Percentiles rank a stretch among this genome's conserved stretches.
Conservation (phyloP, 2,888 invertebrate species). For the Drosophila mettleri region DNA sequence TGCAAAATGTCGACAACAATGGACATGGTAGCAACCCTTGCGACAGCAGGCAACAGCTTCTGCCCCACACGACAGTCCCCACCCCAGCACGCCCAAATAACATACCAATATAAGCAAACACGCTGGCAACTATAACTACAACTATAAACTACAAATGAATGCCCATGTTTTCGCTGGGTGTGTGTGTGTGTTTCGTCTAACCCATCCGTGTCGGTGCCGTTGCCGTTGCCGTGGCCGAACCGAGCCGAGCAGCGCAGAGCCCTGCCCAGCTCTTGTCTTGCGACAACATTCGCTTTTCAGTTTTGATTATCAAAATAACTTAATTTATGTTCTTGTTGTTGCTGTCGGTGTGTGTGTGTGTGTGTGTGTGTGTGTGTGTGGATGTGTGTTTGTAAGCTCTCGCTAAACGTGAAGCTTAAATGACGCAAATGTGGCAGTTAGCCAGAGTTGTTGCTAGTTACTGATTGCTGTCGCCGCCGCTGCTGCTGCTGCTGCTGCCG, state of each 20-base stretch:
- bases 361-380: slow-evolving; percentile 6
- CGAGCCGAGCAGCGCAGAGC: no score
- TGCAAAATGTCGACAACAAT: slow-evolving; percentile 67
- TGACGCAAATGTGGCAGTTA: slow-evolving; percentile 74
- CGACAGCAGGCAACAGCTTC: slow-evolving; percentile 18
- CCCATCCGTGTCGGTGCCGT: no score
- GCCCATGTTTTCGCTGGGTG: slow-evolving; percentile 56
- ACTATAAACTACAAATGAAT: slow-evolving; percentile 74
- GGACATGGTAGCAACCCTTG: slow-evolving; percentile 64
- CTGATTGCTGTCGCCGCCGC: slow-evolving; percentile 14
- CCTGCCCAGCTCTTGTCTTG: slow-evolving; percentile 34
- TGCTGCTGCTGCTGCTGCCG: slow-evolving; percentile 15
- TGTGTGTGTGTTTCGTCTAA: slow-evolving; percentile 2
- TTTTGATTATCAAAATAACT: slow-evolving; percentile 78
- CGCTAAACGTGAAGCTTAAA: slow-evolving; percentile 72
- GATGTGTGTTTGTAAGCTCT: slow-evolving; percentile 27
- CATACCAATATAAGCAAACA: slow-evolving; percentile 2
- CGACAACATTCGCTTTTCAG: slow-evolving; percentile 71
- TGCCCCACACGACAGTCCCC: background rate
- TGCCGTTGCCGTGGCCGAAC: background rate
- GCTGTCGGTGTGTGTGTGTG: slow-evolving; percentile 7
- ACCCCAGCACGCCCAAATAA: background rate
- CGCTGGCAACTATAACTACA: slow-evolving; percentile 48
- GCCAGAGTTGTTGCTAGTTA: slow-evolving; percentile 35
- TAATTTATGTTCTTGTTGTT: slow-evolving; percentile 64